These are phyloP conservation scores for Drosophila teissieri DNA, from an alignment of 1,140 invertebrate genomes.

Conservation along the genomic window DNA sequence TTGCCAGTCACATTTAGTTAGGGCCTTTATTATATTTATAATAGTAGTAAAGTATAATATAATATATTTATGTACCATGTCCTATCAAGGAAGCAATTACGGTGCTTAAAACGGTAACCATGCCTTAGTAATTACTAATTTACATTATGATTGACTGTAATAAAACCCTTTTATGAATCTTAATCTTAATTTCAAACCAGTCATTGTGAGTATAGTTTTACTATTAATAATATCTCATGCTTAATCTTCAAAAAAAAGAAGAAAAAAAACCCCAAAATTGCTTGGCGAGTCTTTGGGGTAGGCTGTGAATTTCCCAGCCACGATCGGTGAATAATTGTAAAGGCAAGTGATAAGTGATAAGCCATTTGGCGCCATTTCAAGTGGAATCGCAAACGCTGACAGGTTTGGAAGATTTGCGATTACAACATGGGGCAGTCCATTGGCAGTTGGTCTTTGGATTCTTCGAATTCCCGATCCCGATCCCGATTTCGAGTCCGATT, in stretches of 20 bases:
- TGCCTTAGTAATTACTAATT: no score
- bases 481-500: neutral
- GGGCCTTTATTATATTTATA: neutral
- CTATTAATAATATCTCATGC: slow-evolving; percentile 7
- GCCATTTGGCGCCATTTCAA: slow-evolving; percentile 44
- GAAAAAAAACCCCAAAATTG: neutral
- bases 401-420: slow-evolving; percentile 8
- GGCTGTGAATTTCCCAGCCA: slow-evolving; percentile 20
- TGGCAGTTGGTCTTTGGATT: slow-evolving; percentile 27
- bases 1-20: neutral
- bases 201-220: neutral
- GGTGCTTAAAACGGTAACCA: no score
- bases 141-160: no score
- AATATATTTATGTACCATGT: no score
- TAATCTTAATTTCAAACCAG: neutral
- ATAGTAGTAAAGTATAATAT: neutral
- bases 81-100: no score
- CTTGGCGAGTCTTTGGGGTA: neutral
- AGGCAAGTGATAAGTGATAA: slow-evolving; percentile 39
- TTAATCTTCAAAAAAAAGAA: slow-evolving; percentile 3
- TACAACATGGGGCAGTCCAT: slow-evolving; percentile 35
- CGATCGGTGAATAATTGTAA: slow-evolving; percentile 34
- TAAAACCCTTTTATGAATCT: neutral
- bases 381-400: slow-evolving; percentile 21
- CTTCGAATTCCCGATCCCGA: neutral